phyloP scores from a whole-genome alignment of 2,888 invertebrate species.

The Oxyteleia sp. region DNA sequence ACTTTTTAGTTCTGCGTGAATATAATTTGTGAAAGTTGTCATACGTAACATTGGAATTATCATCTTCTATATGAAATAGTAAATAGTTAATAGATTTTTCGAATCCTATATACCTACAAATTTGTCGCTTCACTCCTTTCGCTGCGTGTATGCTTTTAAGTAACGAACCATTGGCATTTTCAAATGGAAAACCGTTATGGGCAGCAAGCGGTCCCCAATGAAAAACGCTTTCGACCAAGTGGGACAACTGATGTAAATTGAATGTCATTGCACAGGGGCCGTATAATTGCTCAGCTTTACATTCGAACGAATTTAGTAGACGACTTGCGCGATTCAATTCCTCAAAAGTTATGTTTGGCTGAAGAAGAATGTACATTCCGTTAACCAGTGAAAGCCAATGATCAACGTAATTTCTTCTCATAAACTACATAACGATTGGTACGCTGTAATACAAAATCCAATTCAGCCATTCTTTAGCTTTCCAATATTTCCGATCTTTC shows the following conservation, averaged over 20 bases:
- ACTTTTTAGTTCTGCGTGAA: neutral
- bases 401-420: neutral
- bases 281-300: neutral
- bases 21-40: neutral
- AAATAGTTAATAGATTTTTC: constrained; percentile 9
- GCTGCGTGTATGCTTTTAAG: constrained; percentile 10
- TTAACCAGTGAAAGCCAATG: neutral
- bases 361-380: neutral
- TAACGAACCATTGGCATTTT: constrained; percentile 1
- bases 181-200: constrained; percentile 24
- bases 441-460: constrained; percentile 43
- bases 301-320: too few species aligned
- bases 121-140: constrained; percentile 22
- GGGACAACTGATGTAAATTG: constrained; percentile 8
- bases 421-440: constrained; percentile 16
- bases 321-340: too few species aligned
- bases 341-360: neutral
- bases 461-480: constrained; percentile 38
- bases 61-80: too few species aligned
- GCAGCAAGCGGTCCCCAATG: constrained; percentile 18
- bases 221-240: constrained; percentile 15
- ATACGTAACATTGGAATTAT: neutral
- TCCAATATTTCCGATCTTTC: constrained; percentile 20
- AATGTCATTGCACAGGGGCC: constrained; percentile 6
- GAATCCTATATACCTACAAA: neutral